These are phyloP conservation scores for Busseola fusca DNA, from an alignment of 2,888 invertebrate genomes.

Conservation along the genomic window DNA sequence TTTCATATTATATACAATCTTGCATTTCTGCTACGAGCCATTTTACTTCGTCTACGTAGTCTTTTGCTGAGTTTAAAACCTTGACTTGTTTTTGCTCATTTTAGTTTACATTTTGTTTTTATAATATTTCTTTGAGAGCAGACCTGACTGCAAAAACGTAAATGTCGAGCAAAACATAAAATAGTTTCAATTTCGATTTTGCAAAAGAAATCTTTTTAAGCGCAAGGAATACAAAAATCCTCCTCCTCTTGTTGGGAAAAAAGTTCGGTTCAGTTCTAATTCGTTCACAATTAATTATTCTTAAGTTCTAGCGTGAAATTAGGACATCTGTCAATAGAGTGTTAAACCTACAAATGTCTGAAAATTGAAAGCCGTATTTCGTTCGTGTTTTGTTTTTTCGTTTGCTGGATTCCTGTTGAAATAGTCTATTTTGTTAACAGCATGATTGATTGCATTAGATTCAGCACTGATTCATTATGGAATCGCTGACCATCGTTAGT, in stretches of 20 bases:
- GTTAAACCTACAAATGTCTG: not conserved
- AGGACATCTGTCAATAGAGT: not conserved
- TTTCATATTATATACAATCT: not conserved
- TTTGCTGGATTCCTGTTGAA: constrained; percentile 2
- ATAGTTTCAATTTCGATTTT: constrained; percentile 9
- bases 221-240: not conserved
- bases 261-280: not conserved
- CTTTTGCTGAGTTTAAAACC: constrained; percentile 1
- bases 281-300: constrained; percentile 3
- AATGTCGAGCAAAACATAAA: not conserved
- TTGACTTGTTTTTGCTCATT: constrained; percentile 10
- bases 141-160: constrained; percentile 22
- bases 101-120: constrained; percentile 10
- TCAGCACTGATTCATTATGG: constrained; percentile 26
- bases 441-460: constrained; percentile 27
- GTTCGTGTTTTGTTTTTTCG: no score
- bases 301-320: constrained; percentile 17
- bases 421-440: constrained; percentile 8
- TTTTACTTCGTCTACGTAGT: constrained; percentile 1
- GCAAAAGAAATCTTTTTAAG: constrained; percentile 7
- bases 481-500: constrained; percentile 27
- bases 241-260: not conserved
- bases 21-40: not conserved
- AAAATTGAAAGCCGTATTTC: constrained; percentile 2
- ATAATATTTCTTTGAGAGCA: constrained; percentile 5